phyloP scores from a whole-genome alignment of 1,140 invertebrate species.

The Eufriesea mexicana region DNA sequence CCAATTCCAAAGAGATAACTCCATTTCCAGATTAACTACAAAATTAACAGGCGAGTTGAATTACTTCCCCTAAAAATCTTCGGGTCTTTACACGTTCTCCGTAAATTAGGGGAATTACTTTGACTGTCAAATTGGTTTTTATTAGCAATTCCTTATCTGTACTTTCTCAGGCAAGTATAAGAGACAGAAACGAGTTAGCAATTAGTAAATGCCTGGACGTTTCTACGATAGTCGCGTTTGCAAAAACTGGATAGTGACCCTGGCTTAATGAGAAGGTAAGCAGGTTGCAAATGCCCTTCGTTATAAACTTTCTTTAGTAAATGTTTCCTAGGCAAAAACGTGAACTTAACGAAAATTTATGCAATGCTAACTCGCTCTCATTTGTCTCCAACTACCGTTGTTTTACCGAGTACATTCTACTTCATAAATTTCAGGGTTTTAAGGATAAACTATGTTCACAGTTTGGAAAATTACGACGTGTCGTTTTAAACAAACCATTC shows the following conservation, averaged over 20 bases:
- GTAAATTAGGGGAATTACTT: not conserved
- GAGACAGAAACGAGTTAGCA: not conserved
- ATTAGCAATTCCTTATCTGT: not conserved
- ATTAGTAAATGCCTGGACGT: not conserved
- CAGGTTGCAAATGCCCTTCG: not conserved
- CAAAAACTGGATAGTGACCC: not conserved
- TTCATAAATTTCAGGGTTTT: too few species aligned
- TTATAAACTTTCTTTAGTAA: not conserved
- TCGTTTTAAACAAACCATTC: too few species aligned
- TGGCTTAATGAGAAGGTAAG: not conserved
- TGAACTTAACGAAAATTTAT: too few species aligned
- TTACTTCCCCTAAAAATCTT: not conserved
- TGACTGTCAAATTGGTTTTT: not conserved
- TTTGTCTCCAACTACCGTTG: too few species aligned
- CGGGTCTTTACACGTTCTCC: not conserved
- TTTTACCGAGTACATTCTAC: too few species aligned
- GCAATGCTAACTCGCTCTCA: too few species aligned
- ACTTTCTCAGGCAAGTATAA: not conserved
- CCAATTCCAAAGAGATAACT: not conserved
- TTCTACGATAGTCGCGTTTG: not conserved
- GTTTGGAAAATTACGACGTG: too few species aligned
- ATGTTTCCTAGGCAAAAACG: not conserved
- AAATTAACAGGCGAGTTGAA: not conserved
- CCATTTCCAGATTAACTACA: not conserved
- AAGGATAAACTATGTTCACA: too few species aligned